These are phyloP conservation scores for Brotula barbata DNA, from an alignment of 2,797 vertebrate species.

Conservation along the genomic window DNA sequence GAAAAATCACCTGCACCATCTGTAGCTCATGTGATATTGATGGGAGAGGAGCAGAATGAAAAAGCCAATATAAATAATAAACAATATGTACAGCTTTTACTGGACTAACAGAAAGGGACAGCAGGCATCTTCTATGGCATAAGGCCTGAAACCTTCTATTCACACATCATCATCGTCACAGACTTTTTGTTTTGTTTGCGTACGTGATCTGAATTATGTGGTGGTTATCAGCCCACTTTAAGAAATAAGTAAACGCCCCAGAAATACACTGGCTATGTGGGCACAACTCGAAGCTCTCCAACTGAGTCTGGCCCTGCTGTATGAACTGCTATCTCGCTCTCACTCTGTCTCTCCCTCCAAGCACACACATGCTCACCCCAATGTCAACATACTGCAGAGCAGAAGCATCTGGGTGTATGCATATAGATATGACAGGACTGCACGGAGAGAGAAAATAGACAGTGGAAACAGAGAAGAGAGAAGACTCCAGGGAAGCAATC, in stretches of 20 bases:
- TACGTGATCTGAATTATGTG: constrained; percentile 20
- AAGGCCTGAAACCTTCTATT: constrained; percentile 22
- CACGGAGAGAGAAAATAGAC: constrained; percentile 30
- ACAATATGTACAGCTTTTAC: constrained; percentile 42
- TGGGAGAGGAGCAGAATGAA: constrained; percentile 48
- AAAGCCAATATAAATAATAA: constrained; percentile 59
- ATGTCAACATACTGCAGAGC: constrained; percentile 43
- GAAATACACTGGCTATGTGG: constrained; percentile 14
- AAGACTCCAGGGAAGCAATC: constrained; percentile 52
- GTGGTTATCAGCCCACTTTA: neutral
- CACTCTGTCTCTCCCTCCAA: constrained; percentile 4
- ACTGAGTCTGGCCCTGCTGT: constrained; percentile 18
- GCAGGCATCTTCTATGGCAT: constrained; percentile 22
- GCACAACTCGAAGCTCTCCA: constrained; percentile 18
- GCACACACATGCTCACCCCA: constrained; percentile 16
- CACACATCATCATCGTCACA: constrained; percentile 22
- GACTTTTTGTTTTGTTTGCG: constrained; percentile 24
- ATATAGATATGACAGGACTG: constrained; percentile 12
- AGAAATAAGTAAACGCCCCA: neutral
- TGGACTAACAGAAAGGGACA: constrained; percentile 20
- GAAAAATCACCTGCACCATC: constrained; percentile 45
- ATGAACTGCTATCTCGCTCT: constrained; percentile 13
- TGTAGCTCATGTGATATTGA: constrained; percentile 62
- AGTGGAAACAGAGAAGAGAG: constrained; percentile 34
- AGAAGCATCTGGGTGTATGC: constrained; percentile 43